Conservation (phyloP, 2,888 invertebrate species). For the Athalia rosae region DNA sequence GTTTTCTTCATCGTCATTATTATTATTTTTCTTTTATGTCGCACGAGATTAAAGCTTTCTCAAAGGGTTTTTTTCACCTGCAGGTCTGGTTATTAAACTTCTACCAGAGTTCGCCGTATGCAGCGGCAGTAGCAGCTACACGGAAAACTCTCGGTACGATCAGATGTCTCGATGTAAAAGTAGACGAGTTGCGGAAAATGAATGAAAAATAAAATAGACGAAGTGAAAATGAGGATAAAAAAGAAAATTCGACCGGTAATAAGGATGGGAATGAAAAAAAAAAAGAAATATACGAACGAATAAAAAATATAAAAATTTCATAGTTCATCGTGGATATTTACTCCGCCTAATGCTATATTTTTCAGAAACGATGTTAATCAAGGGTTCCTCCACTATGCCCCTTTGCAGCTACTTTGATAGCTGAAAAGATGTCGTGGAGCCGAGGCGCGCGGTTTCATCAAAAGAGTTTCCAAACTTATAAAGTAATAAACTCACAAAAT, state of each 20-base stretch:
- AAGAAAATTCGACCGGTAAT: too few species aligned
- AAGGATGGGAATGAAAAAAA: too few species aligned
- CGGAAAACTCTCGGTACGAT: too few species aligned
- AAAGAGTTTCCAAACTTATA: background rate
- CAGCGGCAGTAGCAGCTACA: too few species aligned
- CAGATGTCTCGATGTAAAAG: too few species aligned
- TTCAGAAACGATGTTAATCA: background rate
- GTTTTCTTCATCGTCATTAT: background rate
- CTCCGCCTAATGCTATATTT: too few species aligned
- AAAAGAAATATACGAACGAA: background rate
- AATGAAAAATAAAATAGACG: too few species aligned
- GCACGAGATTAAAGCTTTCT: background rate
- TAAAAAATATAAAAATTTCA: background rate
- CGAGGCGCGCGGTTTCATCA: background rate
- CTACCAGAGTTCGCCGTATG: too few species aligned
- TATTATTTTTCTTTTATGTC: slow-evolving; percentile 4
- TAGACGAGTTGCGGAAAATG: too few species aligned
- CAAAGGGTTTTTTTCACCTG: background rate
- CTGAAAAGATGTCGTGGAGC: background rate
- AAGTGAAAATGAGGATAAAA: too few species aligned
- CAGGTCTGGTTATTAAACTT: background rate
- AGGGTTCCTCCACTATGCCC: background rate
- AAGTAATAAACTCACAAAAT: too few species aligned
- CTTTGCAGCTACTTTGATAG: background rate
- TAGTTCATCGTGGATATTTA: background rate